Percentiles rank a stretch among this genome's conserved stretches.
phyloP scores from a whole-genome alignment of 2,113 vertebrate species.

The Prionailurus viverrinus region DNA sequence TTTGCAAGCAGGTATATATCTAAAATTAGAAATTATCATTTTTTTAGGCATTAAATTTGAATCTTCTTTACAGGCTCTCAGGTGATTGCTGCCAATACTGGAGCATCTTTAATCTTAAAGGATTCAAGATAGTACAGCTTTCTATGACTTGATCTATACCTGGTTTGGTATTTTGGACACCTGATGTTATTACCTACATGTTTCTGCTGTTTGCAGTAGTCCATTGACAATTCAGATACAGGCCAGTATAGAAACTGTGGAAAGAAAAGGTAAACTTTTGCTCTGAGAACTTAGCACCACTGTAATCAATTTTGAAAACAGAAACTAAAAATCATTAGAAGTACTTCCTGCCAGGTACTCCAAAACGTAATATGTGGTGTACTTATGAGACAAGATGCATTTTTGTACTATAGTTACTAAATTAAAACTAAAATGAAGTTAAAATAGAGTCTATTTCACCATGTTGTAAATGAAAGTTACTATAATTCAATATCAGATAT shows the following conservation, averaged over 20 bases:
- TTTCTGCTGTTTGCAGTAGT: slow-evolving; percentile 33
- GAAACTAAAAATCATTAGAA: slow-evolving; percentile 55
- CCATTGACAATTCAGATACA: slow-evolving; percentile 37
- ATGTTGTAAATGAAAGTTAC: slow-evolving; percentile 52
- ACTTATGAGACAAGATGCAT: not conserved
- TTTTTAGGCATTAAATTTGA: slow-evolving; percentile 49
- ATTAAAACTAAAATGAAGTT: slow-evolving; percentile 63
- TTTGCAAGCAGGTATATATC: not conserved
- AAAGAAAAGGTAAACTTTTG: slow-evolving; percentile 8
- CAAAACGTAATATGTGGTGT: slow-evolving; percentile 23
- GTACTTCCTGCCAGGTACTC: not conserved
- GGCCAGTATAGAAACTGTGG: not conserved
- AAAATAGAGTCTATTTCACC: not conserved
- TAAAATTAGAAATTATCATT: slow-evolving; percentile 51
- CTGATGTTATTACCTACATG: not conserved
- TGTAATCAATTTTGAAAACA: slow-evolving; percentile 38
- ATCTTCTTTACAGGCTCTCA: not conserved
- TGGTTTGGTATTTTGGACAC: not conserved
- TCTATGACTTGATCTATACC: slow-evolving; percentile 29
- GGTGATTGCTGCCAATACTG: not conserved
- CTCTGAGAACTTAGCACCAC: not conserved
- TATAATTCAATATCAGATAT: slow-evolving; percentile 61
- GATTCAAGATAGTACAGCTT: slow-evolving; percentile 27
- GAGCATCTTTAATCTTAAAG: slow-evolving; percentile 53
- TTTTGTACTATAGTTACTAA: slow-evolving; percentile 29